Percentiles rank a stretch among this genome's conserved stretches.
Evolutionary conservation across 2,797 vertebrate genomes (phyloP).

Genomic region (Jordanella pulchra): DNA sequence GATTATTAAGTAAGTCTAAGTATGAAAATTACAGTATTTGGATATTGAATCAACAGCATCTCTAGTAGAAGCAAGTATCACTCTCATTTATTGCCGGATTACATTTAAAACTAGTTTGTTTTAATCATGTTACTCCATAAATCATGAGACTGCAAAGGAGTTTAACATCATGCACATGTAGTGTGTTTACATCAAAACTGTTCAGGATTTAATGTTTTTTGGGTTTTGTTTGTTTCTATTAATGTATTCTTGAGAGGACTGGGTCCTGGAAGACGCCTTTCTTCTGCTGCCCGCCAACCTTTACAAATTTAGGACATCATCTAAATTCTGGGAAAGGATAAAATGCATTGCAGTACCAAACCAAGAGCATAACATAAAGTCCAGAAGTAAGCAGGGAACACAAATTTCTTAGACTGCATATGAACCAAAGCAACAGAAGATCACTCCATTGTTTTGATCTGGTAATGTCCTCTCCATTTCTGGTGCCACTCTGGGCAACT

Average conservation of each 20-base stretch:
- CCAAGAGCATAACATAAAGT: neutral
- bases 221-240: too few species aligned
- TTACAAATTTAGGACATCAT: neutral
- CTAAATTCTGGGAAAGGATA: neutral
- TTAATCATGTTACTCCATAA: neutral
- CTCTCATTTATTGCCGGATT: neutral
- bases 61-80: too few species aligned
- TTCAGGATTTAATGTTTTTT: too few species aligned
- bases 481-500: neutral
- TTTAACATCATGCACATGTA: too few species aligned
- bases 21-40: too few species aligned
- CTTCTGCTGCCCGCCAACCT: neutral
- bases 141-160: neutral
- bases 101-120: neutral
- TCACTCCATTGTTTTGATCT: neutral
- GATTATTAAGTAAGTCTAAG: too few species aligned
- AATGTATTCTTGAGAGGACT: neutral
- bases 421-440: neutral
- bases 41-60: too few species aligned
- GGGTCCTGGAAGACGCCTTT: neutral
- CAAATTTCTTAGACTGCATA: neutral
- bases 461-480: neutral
- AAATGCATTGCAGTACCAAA: neutral
- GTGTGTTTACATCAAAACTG: too few species aligned
- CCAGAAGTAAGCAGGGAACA: neutral